phyloP scores from a whole-genome alignment of 2,888 invertebrate species.

The Augiades crinisus region DNA sequence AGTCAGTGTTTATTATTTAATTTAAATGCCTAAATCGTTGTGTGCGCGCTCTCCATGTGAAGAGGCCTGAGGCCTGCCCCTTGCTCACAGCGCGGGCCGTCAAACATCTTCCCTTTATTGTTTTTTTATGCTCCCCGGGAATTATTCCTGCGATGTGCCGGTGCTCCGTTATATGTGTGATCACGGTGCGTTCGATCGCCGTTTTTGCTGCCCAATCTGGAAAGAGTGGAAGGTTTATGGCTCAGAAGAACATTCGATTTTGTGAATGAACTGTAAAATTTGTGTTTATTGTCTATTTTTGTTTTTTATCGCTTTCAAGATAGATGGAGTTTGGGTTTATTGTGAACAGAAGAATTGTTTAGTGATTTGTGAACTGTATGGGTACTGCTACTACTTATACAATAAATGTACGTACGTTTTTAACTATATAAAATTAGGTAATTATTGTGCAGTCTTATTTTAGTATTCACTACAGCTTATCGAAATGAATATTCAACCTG shows the following conservation, averaged over 20 bases:
- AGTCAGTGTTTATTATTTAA: neutral
- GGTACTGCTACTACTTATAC: no score
- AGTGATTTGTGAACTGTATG: no score
- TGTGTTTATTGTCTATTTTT: slow-evolving; percentile 11
- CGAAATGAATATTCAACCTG: no score
- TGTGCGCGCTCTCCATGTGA: slow-evolving; percentile 16
- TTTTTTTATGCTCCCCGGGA: slow-evolving; percentile 51
- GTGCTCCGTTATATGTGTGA: slow-evolving; percentile 38
- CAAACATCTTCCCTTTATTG: slow-evolving; percentile 61
- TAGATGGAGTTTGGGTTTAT: neutral
- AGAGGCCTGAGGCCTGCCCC: slow-evolving; percentile 31
- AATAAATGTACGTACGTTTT: no score
- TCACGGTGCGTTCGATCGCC: slow-evolving; percentile 32
- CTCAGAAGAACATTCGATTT: slow-evolving; percentile 8
- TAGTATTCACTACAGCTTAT: no score
- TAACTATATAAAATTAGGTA: no score
- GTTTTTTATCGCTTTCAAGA: neutral
- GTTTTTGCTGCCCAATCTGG: slow-evolving; percentile 20
- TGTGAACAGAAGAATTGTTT: neutral
- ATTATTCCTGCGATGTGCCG: slow-evolving; percentile 30
- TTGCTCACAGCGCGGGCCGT: slow-evolving; percentile 46
- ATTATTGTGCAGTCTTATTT: no score
- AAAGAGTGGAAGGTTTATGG: slow-evolving; percentile 7
- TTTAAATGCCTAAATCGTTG: neutral
- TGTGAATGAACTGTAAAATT: slow-evolving; percentile 11